Conservation (phyloP, 2,113 vertebrate genomes). For the Setophaga petechia region DNA sequence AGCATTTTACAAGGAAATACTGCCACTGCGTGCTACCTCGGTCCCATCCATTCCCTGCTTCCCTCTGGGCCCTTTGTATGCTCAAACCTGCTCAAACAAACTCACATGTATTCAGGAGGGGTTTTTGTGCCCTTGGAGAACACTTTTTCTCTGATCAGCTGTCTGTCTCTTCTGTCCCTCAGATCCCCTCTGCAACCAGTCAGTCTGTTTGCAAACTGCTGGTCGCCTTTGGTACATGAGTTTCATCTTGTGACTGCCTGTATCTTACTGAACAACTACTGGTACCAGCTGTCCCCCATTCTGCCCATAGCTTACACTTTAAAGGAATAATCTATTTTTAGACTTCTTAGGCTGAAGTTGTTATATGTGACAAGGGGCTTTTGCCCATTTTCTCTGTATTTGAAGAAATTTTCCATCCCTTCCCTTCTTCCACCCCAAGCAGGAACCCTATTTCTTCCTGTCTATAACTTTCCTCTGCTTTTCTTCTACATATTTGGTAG, state of each 20-base stretch:
- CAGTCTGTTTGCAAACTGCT: background rate
- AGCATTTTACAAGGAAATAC: background rate
- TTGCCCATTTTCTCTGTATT: background rate
- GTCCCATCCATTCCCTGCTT: background rate
- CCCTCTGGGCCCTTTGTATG: background rate
- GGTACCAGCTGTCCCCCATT: background rate
- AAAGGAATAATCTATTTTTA: background rate
- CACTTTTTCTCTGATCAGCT: conserved; percentile 16
- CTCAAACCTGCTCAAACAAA: background rate
- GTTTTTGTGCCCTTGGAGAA: background rate
- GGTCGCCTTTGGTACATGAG: background rate
- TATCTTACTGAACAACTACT: background rate
- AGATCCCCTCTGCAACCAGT: background rate
- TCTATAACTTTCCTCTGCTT: background rate
- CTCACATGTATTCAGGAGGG: background rate
- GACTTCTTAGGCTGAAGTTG: background rate
- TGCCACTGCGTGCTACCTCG: background rate
- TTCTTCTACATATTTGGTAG: background rate
- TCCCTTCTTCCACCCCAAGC: background rate
- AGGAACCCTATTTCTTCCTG: background rate
- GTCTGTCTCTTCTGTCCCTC: background rate
- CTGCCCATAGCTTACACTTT: background rate
- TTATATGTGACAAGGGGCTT: background rate
- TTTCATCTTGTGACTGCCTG: background rate
- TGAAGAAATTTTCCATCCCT: background rate